These are phyloP conservation scores for Graptemys geographica DNA, from an alignment of 2,797 vertebrate species.

Conservation along the genomic window DNA sequence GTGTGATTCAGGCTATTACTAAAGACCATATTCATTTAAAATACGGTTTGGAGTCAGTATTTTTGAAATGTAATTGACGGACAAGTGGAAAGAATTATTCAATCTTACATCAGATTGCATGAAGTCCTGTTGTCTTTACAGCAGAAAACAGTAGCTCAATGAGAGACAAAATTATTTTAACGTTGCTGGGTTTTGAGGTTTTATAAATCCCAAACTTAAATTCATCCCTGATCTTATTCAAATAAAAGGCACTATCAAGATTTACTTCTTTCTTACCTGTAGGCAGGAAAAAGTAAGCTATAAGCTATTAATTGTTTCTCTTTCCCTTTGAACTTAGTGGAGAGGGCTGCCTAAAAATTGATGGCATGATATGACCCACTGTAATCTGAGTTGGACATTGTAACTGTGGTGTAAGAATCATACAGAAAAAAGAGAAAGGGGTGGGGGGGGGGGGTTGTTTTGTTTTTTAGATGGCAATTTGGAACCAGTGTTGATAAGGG, in stretches of 20 bases:
- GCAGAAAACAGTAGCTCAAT: not conserved
- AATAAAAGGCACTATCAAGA: not conserved
- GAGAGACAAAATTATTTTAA: not conserved
- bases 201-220: not conserved
- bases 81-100: not conserved
- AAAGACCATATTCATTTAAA: not conserved
- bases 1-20: not conserved
- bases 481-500: not conserved
- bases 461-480: not conserved
- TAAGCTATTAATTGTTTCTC: not conserved
- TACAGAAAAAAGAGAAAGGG: not conserved
- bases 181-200: not conserved
- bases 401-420: not conserved
- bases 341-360: not conserved
- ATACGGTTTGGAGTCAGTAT: not conserved
- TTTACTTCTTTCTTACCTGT: not conserved
- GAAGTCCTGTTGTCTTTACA: fast-evolving
- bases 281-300: not conserved
- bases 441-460: not conserved
- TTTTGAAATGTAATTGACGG: not conserved
- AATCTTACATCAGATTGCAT: not conserved
- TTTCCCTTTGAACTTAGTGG: not conserved
- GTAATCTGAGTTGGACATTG: not conserved
- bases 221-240: not conserved
- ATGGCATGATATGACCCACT: not conserved